Evolutionary conservation across 2,113 vertebrate genomes (phyloP).

Genomic region (Chamaea fasciata): DNA sequence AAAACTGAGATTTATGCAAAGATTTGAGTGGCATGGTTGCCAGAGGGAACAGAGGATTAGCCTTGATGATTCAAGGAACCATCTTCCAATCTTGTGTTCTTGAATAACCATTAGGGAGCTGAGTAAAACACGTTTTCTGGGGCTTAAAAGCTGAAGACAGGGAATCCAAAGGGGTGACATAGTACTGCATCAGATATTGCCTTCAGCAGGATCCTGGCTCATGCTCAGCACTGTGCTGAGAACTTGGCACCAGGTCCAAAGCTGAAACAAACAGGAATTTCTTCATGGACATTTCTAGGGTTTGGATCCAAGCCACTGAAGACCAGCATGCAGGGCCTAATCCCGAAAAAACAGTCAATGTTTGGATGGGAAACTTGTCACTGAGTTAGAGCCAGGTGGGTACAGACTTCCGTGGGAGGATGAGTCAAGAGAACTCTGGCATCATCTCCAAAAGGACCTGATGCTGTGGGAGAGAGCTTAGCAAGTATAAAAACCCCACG

Average conservation of each 20-base stretch:
- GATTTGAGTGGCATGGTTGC: background rate
- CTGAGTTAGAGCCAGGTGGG: background rate
- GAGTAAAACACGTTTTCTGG: background rate
- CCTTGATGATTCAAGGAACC: background rate
- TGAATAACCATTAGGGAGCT: background rate
- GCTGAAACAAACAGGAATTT: conserved; percentile 19
- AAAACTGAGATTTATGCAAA: background rate
- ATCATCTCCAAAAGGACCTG: background rate
- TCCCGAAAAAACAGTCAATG: background rate
- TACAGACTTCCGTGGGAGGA: background rate
- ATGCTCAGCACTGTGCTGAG: background rate
- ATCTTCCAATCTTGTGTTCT: background rate
- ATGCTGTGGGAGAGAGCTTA: background rate
- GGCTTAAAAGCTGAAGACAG: background rate
- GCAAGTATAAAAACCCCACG: background rate
- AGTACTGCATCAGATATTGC: background rate
- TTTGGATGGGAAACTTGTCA: background rate
- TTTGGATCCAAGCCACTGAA: background rate
- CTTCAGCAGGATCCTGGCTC: conserved; percentile 5
- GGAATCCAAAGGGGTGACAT: background rate
- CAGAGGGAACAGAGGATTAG: background rate
- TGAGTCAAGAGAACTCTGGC: background rate
- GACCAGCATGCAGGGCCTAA: background rate
- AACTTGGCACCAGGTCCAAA: conserved; percentile 11
- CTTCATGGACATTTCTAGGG: background rate